phyloP scores from a whole-genome alignment of 35 echinoderm and acorn worm species.

The Ophioderma brevispina region DNA sequence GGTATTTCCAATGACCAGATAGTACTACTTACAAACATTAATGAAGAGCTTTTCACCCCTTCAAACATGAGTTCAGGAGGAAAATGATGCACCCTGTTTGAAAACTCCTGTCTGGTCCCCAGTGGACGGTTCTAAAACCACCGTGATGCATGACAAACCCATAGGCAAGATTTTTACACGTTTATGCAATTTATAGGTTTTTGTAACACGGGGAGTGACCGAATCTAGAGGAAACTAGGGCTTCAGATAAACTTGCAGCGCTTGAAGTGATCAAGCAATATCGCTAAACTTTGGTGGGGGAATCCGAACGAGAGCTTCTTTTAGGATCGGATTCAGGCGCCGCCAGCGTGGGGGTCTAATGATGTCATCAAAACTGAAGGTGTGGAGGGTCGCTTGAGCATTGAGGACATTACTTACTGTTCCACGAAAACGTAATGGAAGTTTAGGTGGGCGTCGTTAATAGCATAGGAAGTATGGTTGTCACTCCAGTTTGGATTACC shows the following conservation, averaged over 20 bases:
- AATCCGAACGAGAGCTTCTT: slow-evolving; percentile 57
- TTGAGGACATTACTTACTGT: too few species aligned
- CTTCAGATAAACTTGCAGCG: slow-evolving; percentile 83
- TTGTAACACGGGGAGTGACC: slow-evolving; percentile 61
- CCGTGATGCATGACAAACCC: neutral
- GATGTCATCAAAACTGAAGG: slow-evolving; percentile 87
- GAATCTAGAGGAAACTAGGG: slow-evolving; percentile 85
- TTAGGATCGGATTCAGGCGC: slow-evolving; percentile 88
- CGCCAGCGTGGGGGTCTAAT: slow-evolving; percentile 77
- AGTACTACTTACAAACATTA: neutral
- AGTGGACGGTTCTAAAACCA: neutral
- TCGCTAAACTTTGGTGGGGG: slow-evolving; percentile 76
- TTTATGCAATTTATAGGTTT: slow-evolving; percentile 65
- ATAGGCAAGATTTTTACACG: neutral
- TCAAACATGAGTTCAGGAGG: neutral
- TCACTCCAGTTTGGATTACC: too few species aligned
- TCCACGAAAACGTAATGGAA: too few species aligned
- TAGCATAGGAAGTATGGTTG: too few species aligned
- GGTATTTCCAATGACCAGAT: too few species aligned
- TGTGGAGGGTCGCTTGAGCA: neutral
- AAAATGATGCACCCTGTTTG: too few species aligned
- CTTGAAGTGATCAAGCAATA: slow-evolving; percentile 94
- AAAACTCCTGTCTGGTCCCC: too few species aligned
- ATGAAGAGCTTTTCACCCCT: neutral
- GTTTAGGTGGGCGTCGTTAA: too few species aligned